Evolutionary conservation across 2,113 vertebrate species (phyloP).

Genomic region (Rutilus rutilus): DNA sequence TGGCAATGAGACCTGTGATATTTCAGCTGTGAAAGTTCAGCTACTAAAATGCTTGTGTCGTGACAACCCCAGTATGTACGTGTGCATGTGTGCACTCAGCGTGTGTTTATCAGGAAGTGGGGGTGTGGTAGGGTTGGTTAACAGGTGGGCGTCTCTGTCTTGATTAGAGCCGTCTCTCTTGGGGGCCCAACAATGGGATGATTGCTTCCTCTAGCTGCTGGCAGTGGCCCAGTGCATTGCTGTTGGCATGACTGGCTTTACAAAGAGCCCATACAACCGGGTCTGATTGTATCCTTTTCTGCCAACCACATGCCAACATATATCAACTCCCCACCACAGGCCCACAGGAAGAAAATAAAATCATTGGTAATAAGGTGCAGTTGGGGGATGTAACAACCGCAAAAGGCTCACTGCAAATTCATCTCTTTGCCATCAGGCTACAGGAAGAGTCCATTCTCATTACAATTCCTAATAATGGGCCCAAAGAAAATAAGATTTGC

Average conservation of each 20-base stretch:
- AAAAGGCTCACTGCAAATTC: constrained; percentile 40
- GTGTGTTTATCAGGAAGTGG: constrained; percentile 33
- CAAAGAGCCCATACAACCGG: constrained; percentile 36
- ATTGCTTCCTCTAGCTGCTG: constrained; percentile 45
- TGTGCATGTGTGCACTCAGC: constrained; percentile 13
- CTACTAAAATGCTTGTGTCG: background rate
- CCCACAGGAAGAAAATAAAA: constrained; percentile 40
- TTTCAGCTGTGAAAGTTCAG: background rate
- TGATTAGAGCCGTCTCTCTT: constrained; percentile 28
- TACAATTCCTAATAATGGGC: constrained; percentile 35
- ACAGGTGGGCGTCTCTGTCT: constrained; percentile 45
- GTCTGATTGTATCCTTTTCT: constrained; percentile 37
- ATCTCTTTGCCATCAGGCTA: constrained; percentile 24
- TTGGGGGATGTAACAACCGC: constrained; percentile 3
- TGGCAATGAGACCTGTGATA: background rate
- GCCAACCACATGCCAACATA: constrained; percentile 49
- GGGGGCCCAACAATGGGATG: constrained; percentile 26
- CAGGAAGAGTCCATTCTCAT: constrained; percentile 48
- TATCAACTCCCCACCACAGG: constrained; percentile 23
- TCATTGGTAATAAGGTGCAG: constrained; percentile 10
- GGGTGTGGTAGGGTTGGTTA: constrained; percentile 24
- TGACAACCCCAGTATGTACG: background rate
- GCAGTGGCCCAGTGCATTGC: constrained; percentile 38
- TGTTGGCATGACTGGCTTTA: constrained; percentile 32
- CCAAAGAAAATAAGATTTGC: constrained; percentile 43